These are phyloP conservation scores for Silurus meridionalis DNA, from an alignment of 2,113 vertebrate genomes.

Conservation along the genomic window DNA sequence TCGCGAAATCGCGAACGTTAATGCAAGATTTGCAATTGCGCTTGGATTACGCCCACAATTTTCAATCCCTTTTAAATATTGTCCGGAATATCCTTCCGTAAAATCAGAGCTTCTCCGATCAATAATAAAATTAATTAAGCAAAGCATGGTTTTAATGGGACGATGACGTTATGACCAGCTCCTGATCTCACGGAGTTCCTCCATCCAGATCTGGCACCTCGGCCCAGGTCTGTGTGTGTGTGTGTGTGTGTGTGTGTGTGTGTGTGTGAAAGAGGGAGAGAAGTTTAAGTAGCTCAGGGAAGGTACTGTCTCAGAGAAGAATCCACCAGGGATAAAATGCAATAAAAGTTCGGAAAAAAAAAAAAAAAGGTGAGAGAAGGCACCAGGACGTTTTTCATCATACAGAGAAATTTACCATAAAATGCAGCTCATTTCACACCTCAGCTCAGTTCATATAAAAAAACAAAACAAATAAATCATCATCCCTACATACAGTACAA, in stretches of 20 bases:
- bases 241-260: not conserved
- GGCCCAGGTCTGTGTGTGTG: not conserved
- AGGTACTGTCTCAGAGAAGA: not conserved
- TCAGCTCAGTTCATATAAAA: no score
- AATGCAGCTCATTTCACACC: no score
- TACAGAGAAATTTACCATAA: not conserved
- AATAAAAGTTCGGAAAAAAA: not conserved
- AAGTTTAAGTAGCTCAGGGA: not conserved
- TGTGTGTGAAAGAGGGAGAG: not conserved
- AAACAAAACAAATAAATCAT: no score
- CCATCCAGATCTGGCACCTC: not conserved
- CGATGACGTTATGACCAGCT: not conserved
- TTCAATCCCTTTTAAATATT: no score
- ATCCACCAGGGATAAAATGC: not conserved
- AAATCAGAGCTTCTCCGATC: not conserved
- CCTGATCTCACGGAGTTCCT: constrained; percentile 6
- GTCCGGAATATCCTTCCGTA: no score
- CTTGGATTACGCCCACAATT: no score
- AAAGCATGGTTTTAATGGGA: not conserved
- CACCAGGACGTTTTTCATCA: not conserved
- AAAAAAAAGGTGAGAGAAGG: not conserved
- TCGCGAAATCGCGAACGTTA: no score
- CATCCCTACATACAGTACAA: no score
- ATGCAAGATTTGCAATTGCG: no score
- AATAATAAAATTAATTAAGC: not conserved